These are phyloP conservation scores for Myiozetetes cayanensis DNA, from an alignment of 2,113 vertebrate genomes.

Conservation along the genomic window DNA sequence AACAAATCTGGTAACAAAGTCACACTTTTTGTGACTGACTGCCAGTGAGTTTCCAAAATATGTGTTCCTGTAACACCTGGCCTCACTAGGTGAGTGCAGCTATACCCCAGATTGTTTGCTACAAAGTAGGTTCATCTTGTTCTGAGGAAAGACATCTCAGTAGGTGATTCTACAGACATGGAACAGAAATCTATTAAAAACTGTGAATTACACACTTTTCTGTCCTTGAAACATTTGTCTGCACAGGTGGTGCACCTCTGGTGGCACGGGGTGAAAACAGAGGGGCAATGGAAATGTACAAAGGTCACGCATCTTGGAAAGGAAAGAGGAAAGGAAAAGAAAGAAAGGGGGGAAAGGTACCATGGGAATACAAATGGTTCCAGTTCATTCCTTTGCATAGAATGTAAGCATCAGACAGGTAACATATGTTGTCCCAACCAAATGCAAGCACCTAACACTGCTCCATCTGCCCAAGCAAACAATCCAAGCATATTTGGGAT, in stretches of 20 bases:
- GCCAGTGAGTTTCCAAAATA: background rate
- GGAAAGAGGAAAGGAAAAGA: background rate
- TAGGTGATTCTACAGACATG: background rate
- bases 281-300: background rate
- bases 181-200: background rate
- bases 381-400: background rate
- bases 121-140: background rate
- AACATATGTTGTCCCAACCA: background rate
- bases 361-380: background rate
- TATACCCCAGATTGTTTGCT: background rate
- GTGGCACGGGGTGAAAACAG: background rate
- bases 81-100: background rate
- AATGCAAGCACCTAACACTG: background rate
- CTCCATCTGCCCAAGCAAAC: background rate
- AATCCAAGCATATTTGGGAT: background rate
- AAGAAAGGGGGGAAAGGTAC: background rate
- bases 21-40: background rate
- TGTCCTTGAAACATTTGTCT: background rate
- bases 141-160: background rate
- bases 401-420: background rate
- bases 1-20: background rate
- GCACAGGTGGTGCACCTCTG: background rate
- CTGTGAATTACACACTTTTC: background rate
- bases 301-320: background rate
- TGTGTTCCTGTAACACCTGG: background rate